A percentile compares a stretch with the other conserved stretches of the same genome.
Conservation (phyloP, 2,888 invertebrate genomes). For the Agrochola lychnidis region DNA sequence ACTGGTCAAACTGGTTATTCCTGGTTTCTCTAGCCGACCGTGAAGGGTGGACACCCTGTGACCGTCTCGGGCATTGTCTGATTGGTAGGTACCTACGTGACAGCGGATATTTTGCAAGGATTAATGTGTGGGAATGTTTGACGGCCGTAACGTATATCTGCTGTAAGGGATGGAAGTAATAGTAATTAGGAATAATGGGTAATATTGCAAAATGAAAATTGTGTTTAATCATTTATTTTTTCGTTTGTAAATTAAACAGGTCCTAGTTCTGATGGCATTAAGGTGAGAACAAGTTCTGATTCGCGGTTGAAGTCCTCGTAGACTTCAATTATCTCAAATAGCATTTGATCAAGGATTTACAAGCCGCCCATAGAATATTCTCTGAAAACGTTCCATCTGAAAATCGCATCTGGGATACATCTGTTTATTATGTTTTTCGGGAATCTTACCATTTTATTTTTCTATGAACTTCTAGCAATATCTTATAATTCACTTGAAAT, state of each 20-base stretch:
- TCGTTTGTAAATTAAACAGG: background rate
- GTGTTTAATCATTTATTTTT: background rate
- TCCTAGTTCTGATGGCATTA: background rate
- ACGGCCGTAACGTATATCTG: conserved; percentile 33
- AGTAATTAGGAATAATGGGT: background rate
- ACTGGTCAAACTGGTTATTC: conserved; percentile 87
- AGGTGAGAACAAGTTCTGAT: background rate
- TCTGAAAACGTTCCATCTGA: too few relatives aligned
- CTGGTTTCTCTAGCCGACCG: conserved; percentile 76
- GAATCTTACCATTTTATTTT: background rate
- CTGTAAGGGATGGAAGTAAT: background rate
- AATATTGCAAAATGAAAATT: background rate
- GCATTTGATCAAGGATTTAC: background rate
- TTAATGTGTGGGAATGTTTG: conserved; percentile 72
- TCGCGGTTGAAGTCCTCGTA: background rate
- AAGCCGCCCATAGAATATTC: background rate
- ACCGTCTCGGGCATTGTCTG: conserved; percentile 66
- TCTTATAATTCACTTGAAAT: background rate
- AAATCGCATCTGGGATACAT: background rate
- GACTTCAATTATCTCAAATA: background rate
- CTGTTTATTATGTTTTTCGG: background rate
- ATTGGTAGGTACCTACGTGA: conserved; percentile 71
- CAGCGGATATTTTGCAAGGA: conserved; percentile 76
- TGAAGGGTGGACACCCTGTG: conserved; percentile 78
- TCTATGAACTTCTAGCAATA: background rate